Evolutionary conservation across 2,113 vertebrate genomes (phyloP), one percentile per base, ranked within the genome.

Genomic region (Phalacrocorax aristotelis): DNA sequence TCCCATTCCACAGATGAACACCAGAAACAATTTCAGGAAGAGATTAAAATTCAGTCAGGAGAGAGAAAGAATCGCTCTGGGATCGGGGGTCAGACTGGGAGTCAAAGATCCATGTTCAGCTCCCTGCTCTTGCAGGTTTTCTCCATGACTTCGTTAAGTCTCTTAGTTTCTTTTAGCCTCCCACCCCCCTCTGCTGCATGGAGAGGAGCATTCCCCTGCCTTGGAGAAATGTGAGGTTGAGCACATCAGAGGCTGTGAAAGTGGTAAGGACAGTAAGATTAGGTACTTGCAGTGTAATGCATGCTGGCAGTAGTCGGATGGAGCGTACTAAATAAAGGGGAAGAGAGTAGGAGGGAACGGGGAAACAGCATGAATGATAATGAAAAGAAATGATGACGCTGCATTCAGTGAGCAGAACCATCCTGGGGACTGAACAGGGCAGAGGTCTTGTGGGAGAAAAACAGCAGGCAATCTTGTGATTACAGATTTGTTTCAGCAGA

Each of bases 371-470:
- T 92, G 95, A 92, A 95, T 92, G 77, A 85, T 81, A 95, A 95
- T 92, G 80, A 91, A 93, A 93, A 97, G 72, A 93, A 95, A 69
- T 72, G 1, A 79, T 93, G 84, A 93, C 42, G 69, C 57, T 92
- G 91, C 77, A 79, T 82, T 92, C 68, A 87, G 65, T 54, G 70
- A 95, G 86, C 92, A 92, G 65, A 94, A 90, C 72, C 40, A 26
- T 94, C 80, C 85, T 52, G 79, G 92, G 90, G 85, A 95, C 90
- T 81, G 77, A 96, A 69, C 83, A 92, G 88, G 88, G 92, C 90
- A 94, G 80, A 94, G 86, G 83, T 97, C 88, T 90, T 68, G 23
- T 40, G 60, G 71, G 70, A 94, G 76, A 90, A 92, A 83, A 94
- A 36, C 44, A 13, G 76, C 52, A 81, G 79, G 83, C 27, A 2